These are phyloP conservation scores for Actinostola sp. DNA, from an alignment of 92 coral and sea anemone genomes.

Conservation along the genomic window DNA sequence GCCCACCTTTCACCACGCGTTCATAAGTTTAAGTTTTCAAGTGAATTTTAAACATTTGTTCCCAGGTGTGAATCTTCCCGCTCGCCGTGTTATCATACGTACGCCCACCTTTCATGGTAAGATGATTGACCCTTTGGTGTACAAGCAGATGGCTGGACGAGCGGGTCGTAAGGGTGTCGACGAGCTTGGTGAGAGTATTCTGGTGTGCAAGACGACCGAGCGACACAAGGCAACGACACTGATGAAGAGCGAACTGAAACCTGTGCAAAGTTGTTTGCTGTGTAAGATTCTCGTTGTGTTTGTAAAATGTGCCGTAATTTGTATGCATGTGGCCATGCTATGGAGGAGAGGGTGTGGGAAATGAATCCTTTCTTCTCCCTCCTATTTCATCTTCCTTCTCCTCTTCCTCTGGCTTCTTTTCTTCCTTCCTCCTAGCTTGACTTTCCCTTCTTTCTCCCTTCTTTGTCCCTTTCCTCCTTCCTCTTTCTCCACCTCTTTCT, in stretches of 20 bases:
- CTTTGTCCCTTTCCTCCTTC: neutral
- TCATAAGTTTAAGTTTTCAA: too few relatives aligned
- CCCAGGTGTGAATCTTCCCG: constrained; percentile 99
- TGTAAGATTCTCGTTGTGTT: constrained; percentile 49
- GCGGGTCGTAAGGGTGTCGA: constrained; percentile 99
- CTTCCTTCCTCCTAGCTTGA: neutral
- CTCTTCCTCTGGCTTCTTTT: neutral
- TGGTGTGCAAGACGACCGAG: constrained; percentile 89
- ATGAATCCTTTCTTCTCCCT: neutral
- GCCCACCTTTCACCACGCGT: too few relatives aligned
- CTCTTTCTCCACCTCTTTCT: neutral
- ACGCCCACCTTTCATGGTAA: constrained; percentile 96
- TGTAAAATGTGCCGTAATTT: too few relatives aligned
- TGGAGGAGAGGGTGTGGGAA: too few relatives aligned
- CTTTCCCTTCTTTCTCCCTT: neutral
- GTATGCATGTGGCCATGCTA: too few relatives aligned
- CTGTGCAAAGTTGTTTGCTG: constrained; percentile 90
- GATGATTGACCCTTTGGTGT: constrained; percentile 83
- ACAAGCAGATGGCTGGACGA: constrained; percentile 99
- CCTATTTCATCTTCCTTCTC: constrained; percentile 1
- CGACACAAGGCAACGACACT: constrained; percentile 78
- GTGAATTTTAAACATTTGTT: too few relatives aligned
- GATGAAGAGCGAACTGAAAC: constrained; percentile 80
- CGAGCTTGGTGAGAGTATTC: constrained; percentile 89
- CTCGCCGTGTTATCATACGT: constrained; percentile 96